phyloP scores from a whole-genome alignment of 2,888 invertebrate genomes.

The Drosophila sordidula region DNA sequence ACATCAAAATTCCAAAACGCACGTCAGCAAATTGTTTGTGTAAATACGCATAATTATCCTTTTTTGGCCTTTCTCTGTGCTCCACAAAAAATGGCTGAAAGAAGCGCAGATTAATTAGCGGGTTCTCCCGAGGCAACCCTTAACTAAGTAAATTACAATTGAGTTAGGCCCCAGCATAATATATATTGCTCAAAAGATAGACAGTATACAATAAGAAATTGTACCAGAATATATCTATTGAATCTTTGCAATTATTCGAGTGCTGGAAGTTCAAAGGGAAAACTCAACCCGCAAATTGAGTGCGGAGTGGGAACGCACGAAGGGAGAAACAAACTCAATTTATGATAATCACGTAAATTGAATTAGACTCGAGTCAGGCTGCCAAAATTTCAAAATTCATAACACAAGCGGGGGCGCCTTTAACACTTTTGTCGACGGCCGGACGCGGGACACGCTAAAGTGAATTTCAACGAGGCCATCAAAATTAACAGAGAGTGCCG shows the following conservation, averaged over 20 bases:
- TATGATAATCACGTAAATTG: slow-evolving; percentile 80
- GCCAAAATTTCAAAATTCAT: slow-evolving; percentile 78
- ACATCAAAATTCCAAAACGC: slow-evolving; percentile 13
- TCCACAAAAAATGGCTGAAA: neutral
- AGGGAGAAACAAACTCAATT: slow-evolving; percentile 68
- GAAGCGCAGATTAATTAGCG: slow-evolving; percentile 10
- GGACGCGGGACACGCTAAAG: slow-evolving; percentile 47
- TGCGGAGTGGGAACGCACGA: slow-evolving; percentile 52
- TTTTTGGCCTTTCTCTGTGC: neutral
- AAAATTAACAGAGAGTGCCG: slow-evolving; percentile 76
- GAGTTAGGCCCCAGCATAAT: neutral
- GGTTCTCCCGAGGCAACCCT: slow-evolving; percentile 2
- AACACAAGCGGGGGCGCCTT: slow-evolving; percentile 53
- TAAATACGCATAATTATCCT: slow-evolving; percentile 37
- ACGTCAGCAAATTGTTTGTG: slow-evolving; percentile 37
- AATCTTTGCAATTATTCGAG: neutral
- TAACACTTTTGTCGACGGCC: slow-evolving; percentile 66
- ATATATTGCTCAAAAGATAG: neutral
- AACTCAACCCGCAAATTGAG: slow-evolving; percentile 22
- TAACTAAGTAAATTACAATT: slow-evolving; percentile 7
- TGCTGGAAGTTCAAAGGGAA: slow-evolving; percentile 19
- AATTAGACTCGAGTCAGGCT: slow-evolving; percentile 74
- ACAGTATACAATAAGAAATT: neutral
- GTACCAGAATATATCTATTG: neutral
- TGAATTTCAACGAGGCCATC: slow-evolving; percentile 73